Evolutionary conservation across 2,888 invertebrate species (phyloP).

Genomic region (Heliconius ismenius): DNA sequence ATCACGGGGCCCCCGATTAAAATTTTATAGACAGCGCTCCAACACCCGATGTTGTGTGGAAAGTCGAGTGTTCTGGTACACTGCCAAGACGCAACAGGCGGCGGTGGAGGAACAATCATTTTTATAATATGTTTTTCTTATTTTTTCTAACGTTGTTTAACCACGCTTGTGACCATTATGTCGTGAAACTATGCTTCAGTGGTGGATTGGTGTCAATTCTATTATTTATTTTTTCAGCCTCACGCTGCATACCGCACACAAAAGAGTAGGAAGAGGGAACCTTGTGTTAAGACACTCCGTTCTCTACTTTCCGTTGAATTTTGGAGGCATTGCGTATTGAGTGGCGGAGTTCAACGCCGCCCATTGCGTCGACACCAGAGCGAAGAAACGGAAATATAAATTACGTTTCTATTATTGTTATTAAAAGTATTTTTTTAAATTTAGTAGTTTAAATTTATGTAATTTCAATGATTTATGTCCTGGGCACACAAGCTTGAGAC

Average conservation of each 20-base stretch:
- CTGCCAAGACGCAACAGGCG: conserved; percentile 68
- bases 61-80: conserved; percentile 55
- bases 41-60: conserved; percentile 55
- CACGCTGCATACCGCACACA: no score
- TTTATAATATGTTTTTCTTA: conserved; percentile 28
- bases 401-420: neutral
- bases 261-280: no score
- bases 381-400: no score
- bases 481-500: no score
- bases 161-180: conserved; percentile 3
- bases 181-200: conserved; percentile 12
- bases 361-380: no score
- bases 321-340: no score
- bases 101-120: conserved; percentile 36
- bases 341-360: no score
- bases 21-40: conserved; percentile 51
- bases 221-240: neutral
- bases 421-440: no score
- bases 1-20: conserved; percentile 40
- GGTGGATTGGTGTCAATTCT: neutral
- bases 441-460: no score
- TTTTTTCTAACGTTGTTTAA: conserved; percentile 13
- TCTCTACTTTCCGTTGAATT: no score
- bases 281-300: no score
- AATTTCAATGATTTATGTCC: no score